A percentile compares a stretch with the other conserved stretches of the same genome.
These are phyloP conservation scores for Protomyctophum bolini DNA, from an alignment of 2,113 vertebrate species.

Conservation along the genomic window DNA sequence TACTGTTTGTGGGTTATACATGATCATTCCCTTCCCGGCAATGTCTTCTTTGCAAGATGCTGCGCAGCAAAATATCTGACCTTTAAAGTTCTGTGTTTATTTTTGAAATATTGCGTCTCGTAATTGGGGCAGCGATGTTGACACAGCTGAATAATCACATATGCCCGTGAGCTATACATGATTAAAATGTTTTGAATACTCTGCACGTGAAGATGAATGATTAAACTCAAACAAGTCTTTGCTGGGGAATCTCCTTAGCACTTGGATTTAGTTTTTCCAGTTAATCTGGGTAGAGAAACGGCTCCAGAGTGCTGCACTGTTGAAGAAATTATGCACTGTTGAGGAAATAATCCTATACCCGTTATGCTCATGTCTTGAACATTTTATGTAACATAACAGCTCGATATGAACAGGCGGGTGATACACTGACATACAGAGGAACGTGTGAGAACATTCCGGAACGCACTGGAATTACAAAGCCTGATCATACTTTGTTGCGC, in stretches of 20 bases:
- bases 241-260: neutral
- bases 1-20: conserved; percentile 25
- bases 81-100: conserved; percentile 8
- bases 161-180: neutral
- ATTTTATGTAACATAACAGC: conserved; percentile 30
- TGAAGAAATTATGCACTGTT: conserved; percentile 17
- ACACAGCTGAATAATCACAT: conserved; percentile 10
- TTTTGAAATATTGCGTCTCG: neutral
- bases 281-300: neutral
- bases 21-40: neutral
- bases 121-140: conserved; percentile 2
- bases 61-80: neutral
- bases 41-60: conserved; percentile 13
- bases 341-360: neutral
- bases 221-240: conserved; percentile 6
- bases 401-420: conserved; percentile 28
- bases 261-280: neutral
- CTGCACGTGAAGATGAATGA: neutral
- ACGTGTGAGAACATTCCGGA: conserved; percentile 65
- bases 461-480: conserved; percentile 54
- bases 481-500: too few species aligned
- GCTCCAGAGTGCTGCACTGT: neutral
- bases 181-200: neutral
- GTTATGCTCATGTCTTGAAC: conserved; percentile 31
- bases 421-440: conserved; percentile 41